Conservation (phyloP, 2,113 vertebrate genomes). For the Gallinago paraguaiae region DNA sequence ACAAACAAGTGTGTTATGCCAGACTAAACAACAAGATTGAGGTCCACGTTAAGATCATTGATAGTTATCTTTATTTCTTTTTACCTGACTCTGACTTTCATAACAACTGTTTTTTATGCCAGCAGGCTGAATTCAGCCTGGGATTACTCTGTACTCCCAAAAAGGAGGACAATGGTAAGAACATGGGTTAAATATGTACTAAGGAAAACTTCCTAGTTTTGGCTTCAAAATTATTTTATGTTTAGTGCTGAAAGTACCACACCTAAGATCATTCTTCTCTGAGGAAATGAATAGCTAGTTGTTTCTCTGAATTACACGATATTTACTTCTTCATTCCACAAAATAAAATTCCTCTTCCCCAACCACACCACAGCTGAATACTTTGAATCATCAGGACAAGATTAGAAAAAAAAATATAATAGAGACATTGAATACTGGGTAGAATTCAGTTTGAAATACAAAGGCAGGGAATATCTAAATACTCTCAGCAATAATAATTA, state of each 20-base stretch:
- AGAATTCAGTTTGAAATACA: neutral
- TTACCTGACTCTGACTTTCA: neutral
- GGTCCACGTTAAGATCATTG: neutral
- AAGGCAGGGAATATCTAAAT: neutral
- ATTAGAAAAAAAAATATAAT: neutral
- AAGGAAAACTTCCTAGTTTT: neutral
- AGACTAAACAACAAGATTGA: slow-evolving; percentile 12
- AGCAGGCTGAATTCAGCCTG: neutral
- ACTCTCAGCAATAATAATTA: neutral
- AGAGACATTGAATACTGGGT: neutral
- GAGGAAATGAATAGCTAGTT: neutral
- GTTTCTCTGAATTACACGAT: neutral
- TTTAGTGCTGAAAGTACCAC: neutral
- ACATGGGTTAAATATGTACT: neutral
- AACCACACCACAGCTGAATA: neutral
- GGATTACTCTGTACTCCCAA: neutral
- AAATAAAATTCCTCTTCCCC: neutral
- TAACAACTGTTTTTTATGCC: neutral
- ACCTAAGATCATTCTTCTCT: neutral
- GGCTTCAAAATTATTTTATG: neutral
- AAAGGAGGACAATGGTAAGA: neutral
- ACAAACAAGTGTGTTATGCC: neutral
- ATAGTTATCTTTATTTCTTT: neutral
- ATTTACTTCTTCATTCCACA: neutral
- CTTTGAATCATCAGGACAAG: neutral